Evolutionary conservation across 2,113 vertebrate genomes (phyloP).

Genomic region (Odontophorus gujanensis): DNA sequence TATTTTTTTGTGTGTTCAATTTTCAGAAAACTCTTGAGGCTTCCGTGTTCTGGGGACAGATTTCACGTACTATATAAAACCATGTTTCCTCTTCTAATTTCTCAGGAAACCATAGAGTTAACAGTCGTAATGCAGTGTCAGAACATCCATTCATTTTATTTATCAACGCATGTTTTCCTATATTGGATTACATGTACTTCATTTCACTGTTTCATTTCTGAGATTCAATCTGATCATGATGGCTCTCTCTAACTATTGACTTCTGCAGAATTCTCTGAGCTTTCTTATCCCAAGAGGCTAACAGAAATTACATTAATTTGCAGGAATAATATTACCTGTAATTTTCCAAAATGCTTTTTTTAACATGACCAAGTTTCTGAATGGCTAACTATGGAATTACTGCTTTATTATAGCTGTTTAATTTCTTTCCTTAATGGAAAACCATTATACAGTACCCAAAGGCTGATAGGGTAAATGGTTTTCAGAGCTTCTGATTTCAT

Average conservation of each 20-base stretch:
- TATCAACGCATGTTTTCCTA: neutral
- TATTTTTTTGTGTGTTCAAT: neutral
- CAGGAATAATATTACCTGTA: slow-evolving; percentile 61
- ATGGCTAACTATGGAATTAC: slow-evolving; percentile 70
- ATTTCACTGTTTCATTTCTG: neutral
- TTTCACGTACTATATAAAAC: neutral
- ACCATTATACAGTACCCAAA: slow-evolving; percentile 53
- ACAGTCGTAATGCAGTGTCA: neutral
- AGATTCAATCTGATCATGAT: slow-evolving; percentile 14
- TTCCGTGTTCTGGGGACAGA: neutral
- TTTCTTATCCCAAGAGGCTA: slow-evolving; percentile 22
- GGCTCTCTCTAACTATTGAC: neutral
- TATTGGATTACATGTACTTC: neutral
- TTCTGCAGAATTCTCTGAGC: slow-evolving; percentile 34
- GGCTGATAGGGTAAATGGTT: slow-evolving; percentile 63
- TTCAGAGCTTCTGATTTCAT: slow-evolving; percentile 45
- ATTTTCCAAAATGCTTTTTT: slow-evolving; percentile 60
- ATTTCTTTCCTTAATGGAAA: slow-evolving; percentile 73
- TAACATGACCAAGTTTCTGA: slow-evolving; percentile 51
- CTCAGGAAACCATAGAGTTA: neutral
- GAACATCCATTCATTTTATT: slow-evolving; percentile 25
- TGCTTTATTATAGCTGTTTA: slow-evolving; percentile 63
- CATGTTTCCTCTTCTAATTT: neutral
- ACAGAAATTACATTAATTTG: slow-evolving; percentile 53
- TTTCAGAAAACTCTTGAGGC: neutral